Evolutionary conservation across 2,797 vertebrate species (phyloP).

Genomic region (Pangasius krempfi): DNA sequence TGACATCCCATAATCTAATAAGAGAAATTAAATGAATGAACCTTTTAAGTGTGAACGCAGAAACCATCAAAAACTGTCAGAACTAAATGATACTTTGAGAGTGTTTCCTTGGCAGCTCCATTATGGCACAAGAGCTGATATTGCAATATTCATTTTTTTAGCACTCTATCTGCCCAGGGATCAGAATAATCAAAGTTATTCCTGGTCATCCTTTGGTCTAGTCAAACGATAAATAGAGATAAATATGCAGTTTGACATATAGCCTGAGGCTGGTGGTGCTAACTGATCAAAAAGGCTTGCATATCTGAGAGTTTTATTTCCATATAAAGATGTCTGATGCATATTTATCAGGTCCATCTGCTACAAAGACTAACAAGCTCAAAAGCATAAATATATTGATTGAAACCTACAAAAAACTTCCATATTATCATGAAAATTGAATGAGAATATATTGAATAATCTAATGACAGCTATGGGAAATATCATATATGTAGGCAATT

Average conservation of each 20-base stretch:
- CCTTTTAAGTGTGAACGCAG: neutral
- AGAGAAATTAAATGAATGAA: neutral
- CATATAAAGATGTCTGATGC: constrained; percentile 60
- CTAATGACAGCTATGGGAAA: neutral
- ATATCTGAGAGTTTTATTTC: constrained; percentile 63
- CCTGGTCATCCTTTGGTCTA: constrained; percentile 49
- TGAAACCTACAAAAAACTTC: neutral
- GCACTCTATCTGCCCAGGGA: neutral
- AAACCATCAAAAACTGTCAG: constrained; percentile 21
- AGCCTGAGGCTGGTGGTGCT: constrained; percentile 58
- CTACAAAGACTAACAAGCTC: constrained; percentile 36
- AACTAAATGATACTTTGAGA: constrained; percentile 9
- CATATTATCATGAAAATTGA: constrained; percentile 11
- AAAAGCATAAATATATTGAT: constrained; percentile 2
- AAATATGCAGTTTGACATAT: constrained; percentile 68
- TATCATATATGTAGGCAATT: neutral
- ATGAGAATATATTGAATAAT: neutral
- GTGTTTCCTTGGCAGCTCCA: neutral
- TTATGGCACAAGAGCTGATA: constrained; percentile 9
- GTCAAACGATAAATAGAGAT: constrained; percentile 53
- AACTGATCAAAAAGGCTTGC: constrained; percentile 65
- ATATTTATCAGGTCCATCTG: constrained; percentile 73
- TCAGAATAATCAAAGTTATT: constrained; percentile 11
- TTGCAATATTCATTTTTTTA: constrained; percentile 12
- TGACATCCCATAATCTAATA: constrained; percentile 18